phyloP scores from a whole-genome alignment of 2,888 invertebrate genomes.

The Sepioteuthis lessoniana region DNA sequence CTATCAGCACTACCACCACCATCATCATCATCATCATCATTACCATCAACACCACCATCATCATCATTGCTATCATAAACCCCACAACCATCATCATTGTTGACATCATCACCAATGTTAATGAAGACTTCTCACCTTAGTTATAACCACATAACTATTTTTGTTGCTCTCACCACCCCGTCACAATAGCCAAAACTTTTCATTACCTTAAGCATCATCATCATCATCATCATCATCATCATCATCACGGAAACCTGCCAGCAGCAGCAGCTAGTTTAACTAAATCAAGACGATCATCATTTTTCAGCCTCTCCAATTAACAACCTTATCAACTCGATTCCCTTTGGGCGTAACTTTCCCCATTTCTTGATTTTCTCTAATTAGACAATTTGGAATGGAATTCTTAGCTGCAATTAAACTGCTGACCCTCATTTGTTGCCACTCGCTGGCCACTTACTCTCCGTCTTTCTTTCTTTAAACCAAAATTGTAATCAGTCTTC shows the following conservation, averaged over 20 bases:
- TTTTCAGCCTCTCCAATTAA: neutral
- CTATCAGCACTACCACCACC: no score
- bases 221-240: neutral
- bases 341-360: slow-evolving; percentile 23
- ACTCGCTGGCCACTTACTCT: neutral
- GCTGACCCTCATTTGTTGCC: slow-evolving; percentile 33
- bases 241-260: neutral
- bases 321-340: neutral
- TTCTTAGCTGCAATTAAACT: slow-evolving; percentile 23
- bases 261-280: neutral
- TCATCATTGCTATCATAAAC: neutral
- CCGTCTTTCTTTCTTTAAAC: neutral
- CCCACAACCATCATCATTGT: neutral
- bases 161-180: neutral
- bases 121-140: neutral
- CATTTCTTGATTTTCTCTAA: slow-evolving; percentile 23
- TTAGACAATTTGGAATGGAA: slow-evolving; percentile 33
- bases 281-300: neutral
- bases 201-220: neutral
- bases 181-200: neutral
- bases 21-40: no score
- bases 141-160: neutral
- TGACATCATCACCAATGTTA: neutral
- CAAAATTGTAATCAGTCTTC: neutral
- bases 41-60: neutral